Conservation (phyloP, 2,797 vertebrate species). For the Crax fasciolata region DNA sequence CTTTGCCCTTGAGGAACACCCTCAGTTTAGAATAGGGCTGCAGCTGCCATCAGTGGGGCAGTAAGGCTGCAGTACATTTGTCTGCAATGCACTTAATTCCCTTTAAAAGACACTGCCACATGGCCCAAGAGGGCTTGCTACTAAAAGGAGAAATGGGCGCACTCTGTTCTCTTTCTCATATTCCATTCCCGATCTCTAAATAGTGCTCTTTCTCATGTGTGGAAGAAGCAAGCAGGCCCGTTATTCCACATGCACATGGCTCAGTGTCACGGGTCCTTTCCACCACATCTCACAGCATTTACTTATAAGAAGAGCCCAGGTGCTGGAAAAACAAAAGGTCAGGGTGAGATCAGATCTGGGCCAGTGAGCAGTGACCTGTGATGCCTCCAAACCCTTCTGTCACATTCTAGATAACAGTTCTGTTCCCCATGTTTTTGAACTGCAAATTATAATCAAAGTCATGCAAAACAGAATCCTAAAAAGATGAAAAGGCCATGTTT, state of each 20-base stretch:
- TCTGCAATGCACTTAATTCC: fast-evolving
- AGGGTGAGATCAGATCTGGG: neutral
- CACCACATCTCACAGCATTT: fast-evolving
- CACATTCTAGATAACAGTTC: neutral
- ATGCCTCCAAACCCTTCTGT: neutral
- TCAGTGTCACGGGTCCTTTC: neutral
- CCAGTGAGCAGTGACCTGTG: neutral
- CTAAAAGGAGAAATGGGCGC: neutral
- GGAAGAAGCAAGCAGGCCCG: neutral
- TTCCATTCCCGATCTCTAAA: neutral
- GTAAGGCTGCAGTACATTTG: neutral
- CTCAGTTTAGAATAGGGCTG: neutral
- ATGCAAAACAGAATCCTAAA: neutral
- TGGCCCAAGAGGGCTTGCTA: neutral
- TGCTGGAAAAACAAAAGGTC: fast-evolving
- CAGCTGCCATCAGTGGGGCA: fast-evolving
- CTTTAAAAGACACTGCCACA: fast-evolving
- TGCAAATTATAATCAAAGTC: neutral
- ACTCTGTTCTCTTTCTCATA: neutral
- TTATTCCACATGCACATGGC: neutral
- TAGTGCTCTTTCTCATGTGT: neutral
- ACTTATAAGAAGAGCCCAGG: neutral
- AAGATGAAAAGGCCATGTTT: neutral
- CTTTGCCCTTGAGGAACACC: fast-evolving
- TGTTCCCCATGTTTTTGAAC: neutral